Evolutionary conservation across 2,888 invertebrate genomes (phyloP).

Genomic region (Erebia palarica): DNA sequence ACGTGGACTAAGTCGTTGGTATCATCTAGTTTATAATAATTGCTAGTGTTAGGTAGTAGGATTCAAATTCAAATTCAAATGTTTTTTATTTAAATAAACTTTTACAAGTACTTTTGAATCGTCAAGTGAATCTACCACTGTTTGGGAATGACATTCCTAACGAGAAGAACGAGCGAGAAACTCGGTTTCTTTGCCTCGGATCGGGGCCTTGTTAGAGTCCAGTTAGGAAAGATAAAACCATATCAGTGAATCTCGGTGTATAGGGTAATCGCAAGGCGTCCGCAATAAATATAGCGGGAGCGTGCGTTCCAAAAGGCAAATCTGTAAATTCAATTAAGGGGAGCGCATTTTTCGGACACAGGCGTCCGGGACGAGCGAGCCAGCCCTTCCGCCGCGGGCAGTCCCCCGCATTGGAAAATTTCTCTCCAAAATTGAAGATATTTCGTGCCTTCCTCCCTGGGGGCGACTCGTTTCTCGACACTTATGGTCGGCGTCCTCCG

Average conservation of each 20-base stretch:
- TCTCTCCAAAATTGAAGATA: constrained; percentile 83
- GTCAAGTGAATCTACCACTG: too few relatives aligned
- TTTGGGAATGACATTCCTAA: too few relatives aligned
- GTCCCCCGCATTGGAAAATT: constrained; percentile 80
- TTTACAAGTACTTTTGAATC: too few relatives aligned
- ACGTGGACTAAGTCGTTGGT: too few relatives aligned
- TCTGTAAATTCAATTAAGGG: constrained; percentile 81
- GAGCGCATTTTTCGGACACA: constrained; percentile 79
- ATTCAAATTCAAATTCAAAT: too few relatives aligned
- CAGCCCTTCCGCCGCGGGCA: constrained; percentile 79
- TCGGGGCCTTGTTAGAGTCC: constrained; percentile 42
- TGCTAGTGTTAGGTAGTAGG: too few relatives aligned
- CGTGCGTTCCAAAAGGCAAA: constrained; percentile 77
- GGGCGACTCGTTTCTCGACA: constrained; percentile 81
- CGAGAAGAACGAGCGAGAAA: too few relatives aligned
- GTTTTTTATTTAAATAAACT: too few relatives aligned
- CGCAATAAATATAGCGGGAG: constrained; percentile 65
- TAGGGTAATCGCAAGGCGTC: constrained; percentile 65
- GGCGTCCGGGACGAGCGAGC: constrained; percentile 67
- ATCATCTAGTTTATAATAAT: too few relatives aligned
- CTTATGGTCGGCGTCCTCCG: constrained; percentile 81
- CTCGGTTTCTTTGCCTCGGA: too few relatives aligned
- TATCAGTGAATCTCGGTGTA: constrained; percentile 51
- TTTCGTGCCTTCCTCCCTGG: constrained; percentile 78
- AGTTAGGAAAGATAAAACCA: constrained; percentile 49